Base-by-base conservation (phyloP, 2,113 vertebrate genomes). In the Albula glossodonta region DNA sequence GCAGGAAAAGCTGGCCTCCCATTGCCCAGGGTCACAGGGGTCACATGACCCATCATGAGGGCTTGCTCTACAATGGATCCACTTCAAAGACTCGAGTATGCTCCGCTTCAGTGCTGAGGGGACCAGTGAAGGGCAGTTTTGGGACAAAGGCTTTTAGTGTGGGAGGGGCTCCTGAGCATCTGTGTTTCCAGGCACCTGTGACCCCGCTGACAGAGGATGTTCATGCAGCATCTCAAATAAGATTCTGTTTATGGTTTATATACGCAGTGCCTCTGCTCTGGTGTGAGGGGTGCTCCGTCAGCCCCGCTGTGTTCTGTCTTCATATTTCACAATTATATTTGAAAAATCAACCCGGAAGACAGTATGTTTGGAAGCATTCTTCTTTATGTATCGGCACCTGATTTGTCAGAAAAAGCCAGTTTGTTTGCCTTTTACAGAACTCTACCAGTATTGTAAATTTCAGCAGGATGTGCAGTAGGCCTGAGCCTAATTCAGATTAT, bases 171-270 rank as follows among this genome's bases (percentile, higher is more conserved):
- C 66, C 49, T 50, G 13, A 17, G 17, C n/a, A 13, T 60, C 78
- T 79, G 25, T 57, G n/a, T 57, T 22, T 51, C 10, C 74, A 57
- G 52, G 49, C 84, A 85, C 84, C 53, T 85, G 77, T 57, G 41
- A 15, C 25, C 22, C 22, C n/a, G 22, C 25, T 74, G 70, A 2
- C 22, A 74, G n/a, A 74, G 1, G 8, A 70, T 17, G 17, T n/a
- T 70, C 63, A 60, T 15, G 11, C 60, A 66, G 22, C 60, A 22
- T 66, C 22, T 66, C 19, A 2, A 41, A 13, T 10, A 60, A 60
- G 3, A 3, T 60, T 60, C 17, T 60, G 60, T 66, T 66, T 66
- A 66, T 66, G 22, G 17, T 66, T 66, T 66, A 7, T 19, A 66
- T 66, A 19, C 17, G 60, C 57, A 1, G 57, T 60, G 57, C 12